These are phyloP conservation scores for Aphis craccivora DNA, from an alignment of 1,140 invertebrate species.

Conservation along the genomic window DNA sequence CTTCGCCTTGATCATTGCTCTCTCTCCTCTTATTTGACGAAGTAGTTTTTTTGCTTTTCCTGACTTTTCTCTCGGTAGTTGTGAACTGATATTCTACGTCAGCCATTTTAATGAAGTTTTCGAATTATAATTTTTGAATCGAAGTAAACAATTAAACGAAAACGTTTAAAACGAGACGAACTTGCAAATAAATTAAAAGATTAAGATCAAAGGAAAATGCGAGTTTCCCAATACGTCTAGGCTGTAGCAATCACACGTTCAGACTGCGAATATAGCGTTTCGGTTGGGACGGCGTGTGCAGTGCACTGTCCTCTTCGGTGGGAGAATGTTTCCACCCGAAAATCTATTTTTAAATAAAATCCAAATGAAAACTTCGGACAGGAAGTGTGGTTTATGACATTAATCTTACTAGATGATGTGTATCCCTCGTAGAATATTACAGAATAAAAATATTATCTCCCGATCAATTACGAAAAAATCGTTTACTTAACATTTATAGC, in stretches of 20 bases:
- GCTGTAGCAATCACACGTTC: constrained; percentile 55
- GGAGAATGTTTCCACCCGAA: constrained; percentile 51
- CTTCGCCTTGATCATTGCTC: constrained; percentile 72
- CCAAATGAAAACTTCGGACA: constrained; percentile 41
- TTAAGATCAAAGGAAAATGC: background rate
- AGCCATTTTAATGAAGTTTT: constrained; percentile 70
- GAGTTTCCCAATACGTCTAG: constrained; percentile 45
- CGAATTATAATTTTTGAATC: background rate
- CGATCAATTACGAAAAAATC: background rate
- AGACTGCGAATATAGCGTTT: constrained; percentile 48
- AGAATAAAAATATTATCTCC: background rate
- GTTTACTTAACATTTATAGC: background rate
- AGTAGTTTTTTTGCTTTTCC: constrained; percentile 72
- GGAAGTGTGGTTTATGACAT: constrained; percentile 34
- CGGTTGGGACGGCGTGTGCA: constrained; percentile 44
- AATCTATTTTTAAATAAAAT: constrained; percentile 57
- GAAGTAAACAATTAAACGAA: background rate
- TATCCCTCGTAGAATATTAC: background rate
- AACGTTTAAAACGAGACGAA: background rate
- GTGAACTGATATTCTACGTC: constrained; percentile 86
- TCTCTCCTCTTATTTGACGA: constrained; percentile 77
- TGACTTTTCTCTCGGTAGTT: constrained; percentile 85
- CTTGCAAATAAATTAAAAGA: background rate
- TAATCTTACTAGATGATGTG: constrained; percentile 17
- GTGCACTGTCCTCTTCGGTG: background rate